phyloP scores from a whole-genome alignment of 1,140 invertebrate genomes.

The Procambarus virginalis region DNA sequence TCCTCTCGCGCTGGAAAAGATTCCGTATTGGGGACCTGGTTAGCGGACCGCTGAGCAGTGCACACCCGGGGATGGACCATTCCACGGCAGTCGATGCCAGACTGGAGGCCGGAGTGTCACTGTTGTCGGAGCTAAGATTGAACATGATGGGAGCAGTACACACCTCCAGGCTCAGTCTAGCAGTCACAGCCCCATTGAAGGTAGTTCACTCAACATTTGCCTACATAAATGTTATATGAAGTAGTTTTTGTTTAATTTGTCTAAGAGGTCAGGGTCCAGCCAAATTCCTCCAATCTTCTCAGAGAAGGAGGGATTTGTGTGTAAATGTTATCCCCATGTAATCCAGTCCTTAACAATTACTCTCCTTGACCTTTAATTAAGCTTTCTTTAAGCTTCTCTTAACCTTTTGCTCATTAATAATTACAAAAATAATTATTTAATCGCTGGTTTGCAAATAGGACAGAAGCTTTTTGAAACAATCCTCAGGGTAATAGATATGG shows the following conservation, averaged over 20 bases:
- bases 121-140: slow-evolving; percentile 71
- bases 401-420: too few species aligned
- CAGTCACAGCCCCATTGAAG: slow-evolving; percentile 63
- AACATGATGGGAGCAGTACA: slow-evolving; percentile 72
- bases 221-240: neutral
- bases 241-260: neutral
- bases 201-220: neutral
- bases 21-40: slow-evolving; percentile 48
- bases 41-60: slow-evolving; percentile 27
- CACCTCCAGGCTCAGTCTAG: slow-evolving; percentile 62
- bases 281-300: too few species aligned
- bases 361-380: too few species aligned
- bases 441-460: too few species aligned
- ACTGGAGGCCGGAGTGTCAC: slow-evolving; percentile 71
- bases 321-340: too few species aligned
- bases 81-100: slow-evolving; percentile 72
- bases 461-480: too few species aligned
- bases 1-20: slow-evolving; percentile 43
- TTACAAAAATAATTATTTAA: too few species aligned
- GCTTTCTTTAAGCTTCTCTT: too few species aligned
- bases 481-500: too few species aligned
- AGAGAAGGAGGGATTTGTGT: too few species aligned
- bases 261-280: too few species aligned
- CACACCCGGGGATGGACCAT: slow-evolving; percentile 66
- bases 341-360: too few species aligned